phyloP scores from a whole-genome alignment of 2,113 vertebrate species.

The Poeciliopsis occidentalis region DNA sequence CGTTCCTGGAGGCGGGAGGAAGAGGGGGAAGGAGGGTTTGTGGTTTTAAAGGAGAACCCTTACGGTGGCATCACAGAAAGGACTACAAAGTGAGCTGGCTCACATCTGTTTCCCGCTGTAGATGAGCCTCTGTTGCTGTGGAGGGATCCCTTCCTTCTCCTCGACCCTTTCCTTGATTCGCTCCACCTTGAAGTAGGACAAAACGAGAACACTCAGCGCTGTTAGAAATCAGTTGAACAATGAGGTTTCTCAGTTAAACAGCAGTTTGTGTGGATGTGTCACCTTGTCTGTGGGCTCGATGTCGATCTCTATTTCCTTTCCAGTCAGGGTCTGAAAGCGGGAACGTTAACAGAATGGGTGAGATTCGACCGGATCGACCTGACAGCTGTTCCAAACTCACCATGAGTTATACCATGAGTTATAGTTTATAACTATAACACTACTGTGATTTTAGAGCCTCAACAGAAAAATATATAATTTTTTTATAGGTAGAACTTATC shows the following conservation, averaged over 20 bases:
- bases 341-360: not conserved
- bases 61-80: not conserved
- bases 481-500: too few relatives aligned
- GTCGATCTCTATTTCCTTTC: constrained; percentile 96
- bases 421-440: not conserved
- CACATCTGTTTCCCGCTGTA: constrained; percentile 97
- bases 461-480: too few relatives aligned
- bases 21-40: fast-evolving
- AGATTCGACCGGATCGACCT: not conserved
- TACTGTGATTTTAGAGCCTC: not conserved
- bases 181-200: constrained; percentile 83
- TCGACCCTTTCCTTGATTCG: constrained; percentile 95
- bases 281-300: constrained; percentile 97
- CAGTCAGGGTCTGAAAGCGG: constrained; percentile 88
- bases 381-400: not conserved
- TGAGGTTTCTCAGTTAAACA: not conserved
- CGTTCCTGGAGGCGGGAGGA: constrained; percentile 81
- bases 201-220: not conserved
- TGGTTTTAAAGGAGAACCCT: not conserved
- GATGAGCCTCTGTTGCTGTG: constrained; percentile 93
- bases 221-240: not conserved
- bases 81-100: constrained; percentile 35
- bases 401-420: not conserved
- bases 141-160: constrained; percentile 95
- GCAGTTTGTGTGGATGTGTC: not conserved